Conservation (phyloP, 2,113 vertebrate genomes). For the Herpetotheres cachinnans region DNA sequence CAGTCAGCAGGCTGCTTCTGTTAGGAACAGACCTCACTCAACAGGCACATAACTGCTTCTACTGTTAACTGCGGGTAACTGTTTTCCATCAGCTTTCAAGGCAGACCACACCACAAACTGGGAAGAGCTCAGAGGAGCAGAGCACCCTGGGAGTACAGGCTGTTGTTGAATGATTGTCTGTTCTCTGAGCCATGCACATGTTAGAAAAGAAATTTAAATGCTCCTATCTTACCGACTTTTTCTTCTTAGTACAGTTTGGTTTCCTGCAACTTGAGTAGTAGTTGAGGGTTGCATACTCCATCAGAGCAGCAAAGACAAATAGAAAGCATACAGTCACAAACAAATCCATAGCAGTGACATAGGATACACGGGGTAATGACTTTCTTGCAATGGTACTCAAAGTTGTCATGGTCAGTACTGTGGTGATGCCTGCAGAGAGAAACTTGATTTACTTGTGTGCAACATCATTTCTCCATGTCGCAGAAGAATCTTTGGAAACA, state of each 20-base stretch:
- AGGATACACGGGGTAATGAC: conserved; percentile 92
- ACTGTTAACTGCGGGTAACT: background rate
- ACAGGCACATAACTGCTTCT: background rate
- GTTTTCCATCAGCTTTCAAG: background rate
- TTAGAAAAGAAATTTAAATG: background rate
- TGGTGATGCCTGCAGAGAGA: conserved; percentile 87
- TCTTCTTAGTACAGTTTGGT: conserved; percentile 78
- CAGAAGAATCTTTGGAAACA: background rate
- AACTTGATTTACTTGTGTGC: background rate
- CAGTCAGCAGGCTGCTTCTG: background rate
- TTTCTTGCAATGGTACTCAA: conserved; percentile 93
- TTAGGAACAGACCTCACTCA: background rate
- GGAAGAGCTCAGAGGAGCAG: background rate
- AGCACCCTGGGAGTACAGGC: background rate
- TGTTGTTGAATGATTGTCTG: background rate
- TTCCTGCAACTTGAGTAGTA: conserved; percentile 87
- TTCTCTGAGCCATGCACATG: background rate
- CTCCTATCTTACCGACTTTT: conserved; percentile 78
- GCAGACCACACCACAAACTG: background rate
- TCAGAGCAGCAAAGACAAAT: conserved; percentile 94
- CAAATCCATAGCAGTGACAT: conserved; percentile 95
- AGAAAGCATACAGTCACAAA: conserved; percentile 97
- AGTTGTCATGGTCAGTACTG: conserved; percentile 96
- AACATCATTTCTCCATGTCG: background rate
- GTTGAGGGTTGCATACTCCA: conserved; percentile 96